Percentiles rank a stretch among this genome's conserved stretches.
These are phyloP conservation scores for Microtus pennsylvanicus DNA, from an alignment of 2,113 vertebrate species.

Conservation along the genomic window DNA sequence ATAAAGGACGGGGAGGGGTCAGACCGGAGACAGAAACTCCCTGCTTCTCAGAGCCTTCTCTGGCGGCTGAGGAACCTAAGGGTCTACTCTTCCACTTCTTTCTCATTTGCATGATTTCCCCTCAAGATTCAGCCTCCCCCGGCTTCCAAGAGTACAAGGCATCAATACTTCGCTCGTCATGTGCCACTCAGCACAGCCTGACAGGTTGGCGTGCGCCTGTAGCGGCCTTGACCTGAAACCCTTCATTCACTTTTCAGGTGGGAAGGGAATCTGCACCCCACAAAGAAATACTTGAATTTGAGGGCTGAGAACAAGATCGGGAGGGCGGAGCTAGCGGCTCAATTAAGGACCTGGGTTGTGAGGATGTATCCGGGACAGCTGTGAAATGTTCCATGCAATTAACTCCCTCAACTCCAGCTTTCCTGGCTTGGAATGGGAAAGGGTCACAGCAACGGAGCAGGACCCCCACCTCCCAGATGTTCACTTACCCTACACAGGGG, in stretches of 20 bases:
- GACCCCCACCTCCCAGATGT: slow-evolving; percentile 13
- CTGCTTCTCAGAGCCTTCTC: not conserved
- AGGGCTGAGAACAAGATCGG: not conserved
- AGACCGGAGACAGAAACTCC: not conserved
- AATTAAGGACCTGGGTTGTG: not conserved
- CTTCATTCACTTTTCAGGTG: slow-evolving; percentile 21
- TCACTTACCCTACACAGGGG: slow-evolving; percentile 32
- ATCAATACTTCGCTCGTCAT: not conserved
- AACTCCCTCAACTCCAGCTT: not conserved
- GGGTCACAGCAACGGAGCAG: not conserved
- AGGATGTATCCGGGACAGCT: not conserved
- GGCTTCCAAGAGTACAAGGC: not conserved
- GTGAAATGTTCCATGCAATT: not conserved
- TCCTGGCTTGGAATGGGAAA: not conserved
- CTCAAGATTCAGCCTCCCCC: slow-evolving; percentile 9
- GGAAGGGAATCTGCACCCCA: not conserved
- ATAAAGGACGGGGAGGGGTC: not conserved
- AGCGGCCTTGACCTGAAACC: slow-evolving; percentile 1
- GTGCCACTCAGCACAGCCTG: not conserved
- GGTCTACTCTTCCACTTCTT: not conserved
- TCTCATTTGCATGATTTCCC: not conserved
- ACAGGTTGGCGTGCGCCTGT: not conserved
- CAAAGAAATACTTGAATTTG: not conserved
- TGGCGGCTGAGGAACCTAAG: not conserved
- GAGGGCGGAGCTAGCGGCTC: not conserved